Conservation (phyloP, 2,888 invertebrate species). For the Tipula confusa region DNA sequence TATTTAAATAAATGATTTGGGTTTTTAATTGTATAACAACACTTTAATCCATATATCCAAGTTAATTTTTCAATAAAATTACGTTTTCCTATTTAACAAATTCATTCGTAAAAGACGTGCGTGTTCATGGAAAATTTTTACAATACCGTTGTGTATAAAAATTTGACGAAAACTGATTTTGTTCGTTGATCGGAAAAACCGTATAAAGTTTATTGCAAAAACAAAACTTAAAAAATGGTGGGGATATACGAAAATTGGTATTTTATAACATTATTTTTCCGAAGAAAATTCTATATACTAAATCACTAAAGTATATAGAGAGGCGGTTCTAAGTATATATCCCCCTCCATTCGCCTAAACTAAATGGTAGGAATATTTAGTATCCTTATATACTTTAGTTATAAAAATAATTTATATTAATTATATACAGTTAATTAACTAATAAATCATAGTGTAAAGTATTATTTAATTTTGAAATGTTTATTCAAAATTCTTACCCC, state of each 20-base stretch:
- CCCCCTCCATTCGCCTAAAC: not conserved
- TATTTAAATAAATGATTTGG: not conserved
- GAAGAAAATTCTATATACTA: not conserved
- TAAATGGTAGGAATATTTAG: not conserved
- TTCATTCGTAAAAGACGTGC: not conserved
- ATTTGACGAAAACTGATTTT: not conserved
- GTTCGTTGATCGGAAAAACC: not conserved
- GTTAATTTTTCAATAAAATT: not conserved
- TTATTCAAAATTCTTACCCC: not conserved
- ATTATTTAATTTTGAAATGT: not conserved
- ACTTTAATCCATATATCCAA: slow-evolving; percentile 16
- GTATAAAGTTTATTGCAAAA: not conserved
- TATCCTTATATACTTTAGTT: not conserved
- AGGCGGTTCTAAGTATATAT: not conserved
- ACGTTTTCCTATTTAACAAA: not conserved
- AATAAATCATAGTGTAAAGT: not conserved
- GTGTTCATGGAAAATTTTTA: not conserved
- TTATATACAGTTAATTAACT: not conserved
- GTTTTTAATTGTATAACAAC: not conserved
- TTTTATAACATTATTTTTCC: not conserved
- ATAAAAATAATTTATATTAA: not conserved
- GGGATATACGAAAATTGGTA: not conserved
- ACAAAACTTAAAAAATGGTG: not conserved
- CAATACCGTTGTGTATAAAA: not conserved
- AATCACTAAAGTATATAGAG: not conserved